Percentiles rank a stretch among this genome's conserved stretches.
Conservation (phyloP, 1,140 invertebrate species). For the Aphis gossypii region DNA sequence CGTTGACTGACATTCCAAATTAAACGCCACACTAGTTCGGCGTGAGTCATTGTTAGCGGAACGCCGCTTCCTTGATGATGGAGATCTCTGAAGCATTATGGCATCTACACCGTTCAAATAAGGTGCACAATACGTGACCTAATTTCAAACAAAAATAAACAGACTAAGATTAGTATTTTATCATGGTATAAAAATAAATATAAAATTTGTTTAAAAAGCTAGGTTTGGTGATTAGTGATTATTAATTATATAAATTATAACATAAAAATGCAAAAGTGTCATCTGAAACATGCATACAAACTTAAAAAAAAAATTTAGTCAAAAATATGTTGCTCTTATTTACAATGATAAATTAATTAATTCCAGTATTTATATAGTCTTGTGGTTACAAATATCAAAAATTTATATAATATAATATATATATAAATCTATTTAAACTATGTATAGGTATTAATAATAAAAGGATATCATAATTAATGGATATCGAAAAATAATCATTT, state of each 20-base stretch:
- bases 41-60: neutral
- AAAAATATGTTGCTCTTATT: too few species aligned
- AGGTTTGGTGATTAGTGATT: neutral
- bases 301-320: too few species aligned
- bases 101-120: neutral
- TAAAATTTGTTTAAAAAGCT: neutral
- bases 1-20: conserved; percentile 19
- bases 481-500: too few species aligned
- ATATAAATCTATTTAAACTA: too few species aligned
- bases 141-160: neutral
- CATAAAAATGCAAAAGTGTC: neutral
- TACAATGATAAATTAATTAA: too few species aligned
- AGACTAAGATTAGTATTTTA: neutral
- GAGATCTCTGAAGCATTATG: conserved; percentile 46
- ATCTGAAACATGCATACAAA: neutral
- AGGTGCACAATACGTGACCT: neutral
- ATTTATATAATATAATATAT: too few species aligned
- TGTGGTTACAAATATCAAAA: too few species aligned
- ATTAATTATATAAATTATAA: neutral
- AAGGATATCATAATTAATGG: too few species aligned
- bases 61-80: conserved; percentile 40
- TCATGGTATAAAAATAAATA: neutral
- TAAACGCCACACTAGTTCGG: conserved; percentile 23
- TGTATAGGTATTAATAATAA: too few species aligned
- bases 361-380: too few species aligned